phyloP scores from a whole-genome alignment of 2,797 vertebrate genomes.

The Lerista edwardsae region DNA sequence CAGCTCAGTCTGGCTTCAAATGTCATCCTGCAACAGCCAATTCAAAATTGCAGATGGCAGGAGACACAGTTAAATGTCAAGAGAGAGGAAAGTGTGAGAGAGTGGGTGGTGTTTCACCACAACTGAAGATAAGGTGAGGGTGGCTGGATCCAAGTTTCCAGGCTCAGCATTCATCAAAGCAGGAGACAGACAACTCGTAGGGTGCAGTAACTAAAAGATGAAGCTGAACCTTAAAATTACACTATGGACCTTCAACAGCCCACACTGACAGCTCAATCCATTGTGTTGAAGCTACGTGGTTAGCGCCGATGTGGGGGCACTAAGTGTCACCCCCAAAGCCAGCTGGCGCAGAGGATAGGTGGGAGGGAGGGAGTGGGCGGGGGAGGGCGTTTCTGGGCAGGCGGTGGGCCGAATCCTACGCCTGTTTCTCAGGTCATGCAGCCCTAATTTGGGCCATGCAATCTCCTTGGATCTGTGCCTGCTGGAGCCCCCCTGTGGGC shows the following conservation, averaged over 20 bases:
- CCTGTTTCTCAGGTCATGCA: no score
- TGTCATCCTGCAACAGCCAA: background rate
- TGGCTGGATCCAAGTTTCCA: background rate
- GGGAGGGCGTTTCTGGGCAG: no score
- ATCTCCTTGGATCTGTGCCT: no score
- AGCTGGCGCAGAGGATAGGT: no score
- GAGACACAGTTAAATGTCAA: conserved; percentile 31
- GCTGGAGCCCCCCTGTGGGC: no score
- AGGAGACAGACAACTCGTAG: background rate
- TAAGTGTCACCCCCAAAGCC: no score
- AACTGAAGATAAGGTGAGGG: conserved; percentile 22
- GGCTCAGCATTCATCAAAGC: background rate
- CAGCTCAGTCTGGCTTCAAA: background rate
- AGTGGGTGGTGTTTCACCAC: background rate
- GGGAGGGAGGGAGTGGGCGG: no score
- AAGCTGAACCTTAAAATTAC: background rate
- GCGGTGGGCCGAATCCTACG: no score
- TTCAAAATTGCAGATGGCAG: background rate
- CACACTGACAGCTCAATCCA: background rate
- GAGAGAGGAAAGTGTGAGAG: background rate
- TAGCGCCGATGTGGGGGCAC: no score
- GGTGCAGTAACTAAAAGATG: background rate
- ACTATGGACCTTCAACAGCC: background rate
- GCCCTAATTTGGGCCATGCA: no score
- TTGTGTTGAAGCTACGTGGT: no score